Evolutionary conservation across 2,888 invertebrate genomes (phyloP), one percentile per base, ranked within the genome.

Genomic region (Salpingus planirostris): DNA sequence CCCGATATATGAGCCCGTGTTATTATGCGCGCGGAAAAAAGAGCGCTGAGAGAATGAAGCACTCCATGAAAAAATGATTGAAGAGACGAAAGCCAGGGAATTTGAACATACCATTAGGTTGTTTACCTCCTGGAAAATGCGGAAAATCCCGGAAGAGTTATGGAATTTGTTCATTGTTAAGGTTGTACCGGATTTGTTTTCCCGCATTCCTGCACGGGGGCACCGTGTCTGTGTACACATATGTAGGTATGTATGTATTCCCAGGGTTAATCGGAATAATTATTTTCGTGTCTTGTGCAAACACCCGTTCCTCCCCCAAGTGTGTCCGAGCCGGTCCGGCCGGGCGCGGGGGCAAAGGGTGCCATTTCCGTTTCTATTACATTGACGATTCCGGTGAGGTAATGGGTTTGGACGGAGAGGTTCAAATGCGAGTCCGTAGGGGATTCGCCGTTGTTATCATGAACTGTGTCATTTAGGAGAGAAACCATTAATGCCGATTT

Each of bases 401-500:
- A 30, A 35, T 30, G 34, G 34, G 14, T 29, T 26, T 23, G 24
- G 25, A 25, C 23, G 15, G 33, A 38, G 33, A 37, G 29, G 25
- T 33, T 32, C 23, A 29, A 36, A 22, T 33, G 27, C 23, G 25
- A 28, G 29, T 31, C 27, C 24, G 12, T 15, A 27, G 38, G 38
- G 30, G 22, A 31, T n/a, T n/a, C n/a, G n/a, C n/a, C n/a, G n/a
- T n/a, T n/a, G n/a, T n/a, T n/a, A n/a, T 43, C 33, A 39, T 32
- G 29, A 27, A 39, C 27, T 27, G 15, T 21, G 35, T 39, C 37
- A 33, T 42, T 40, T 37, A 42, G 27, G 28, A 39, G 25, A 37
- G 38, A 39, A 44, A 38, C 40, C 44, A 45, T 42, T 47, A 45
- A 43, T 38, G 42, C 31, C 29, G 38, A 35, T 38, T 33, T 37